Base-by-base conservation (phyloP, 2,797 vertebrate genomes). In the Aulostomus chinensis region DNA sequence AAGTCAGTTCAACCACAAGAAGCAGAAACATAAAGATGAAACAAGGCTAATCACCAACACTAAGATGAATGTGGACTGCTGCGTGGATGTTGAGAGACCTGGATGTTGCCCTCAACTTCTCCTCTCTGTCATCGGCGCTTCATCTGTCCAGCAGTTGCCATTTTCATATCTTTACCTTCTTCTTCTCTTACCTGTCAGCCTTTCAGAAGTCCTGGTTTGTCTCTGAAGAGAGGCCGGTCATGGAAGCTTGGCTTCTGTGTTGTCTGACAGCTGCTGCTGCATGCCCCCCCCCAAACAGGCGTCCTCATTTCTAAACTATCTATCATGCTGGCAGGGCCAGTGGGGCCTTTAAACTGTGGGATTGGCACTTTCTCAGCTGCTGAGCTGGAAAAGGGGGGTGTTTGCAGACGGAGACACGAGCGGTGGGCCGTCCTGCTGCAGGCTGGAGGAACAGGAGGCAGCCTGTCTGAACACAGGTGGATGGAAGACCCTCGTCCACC, bases 281-380 rank as follows among this genome's bases (percentile, higher is more conserved):
- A 11, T 81, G 60, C 58, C 59, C 73, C 68, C 77, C 76, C 77
- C 40, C 40, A 87, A 91, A 92, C 88, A 87, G 81, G 82, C 84
- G 83, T 91, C 89, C 91, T 95, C 90, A 90, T 94, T 83, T 88
- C 92, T 93, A 93, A 93, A 90, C 80, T 89, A 96, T 96, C 91
- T 92, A 94, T 96, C 94, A 95, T 89, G 88, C 74, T 88, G 86
- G 81, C 71, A 76, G 89, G 87, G 74, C 90, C 88, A 89, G 80
- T 87, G 91, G 91, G 86, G 87, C 86, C 80, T 87, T 89, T 87
- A 91, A 95, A 92, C 88, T 92, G 93, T 94, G 84, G 79, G 93
- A 93, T 91, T 92, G 93, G 93, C 93, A 93, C 91, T 95, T 94
- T 91, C 89, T 93, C 90, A 91, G 85, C 87, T 92, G 90, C 84